Evolutionary conservation across 2,113 vertebrate genomes (phyloP), one percentile per base, ranked within the genome.

Genomic region (Lagopus leucura): DNA sequence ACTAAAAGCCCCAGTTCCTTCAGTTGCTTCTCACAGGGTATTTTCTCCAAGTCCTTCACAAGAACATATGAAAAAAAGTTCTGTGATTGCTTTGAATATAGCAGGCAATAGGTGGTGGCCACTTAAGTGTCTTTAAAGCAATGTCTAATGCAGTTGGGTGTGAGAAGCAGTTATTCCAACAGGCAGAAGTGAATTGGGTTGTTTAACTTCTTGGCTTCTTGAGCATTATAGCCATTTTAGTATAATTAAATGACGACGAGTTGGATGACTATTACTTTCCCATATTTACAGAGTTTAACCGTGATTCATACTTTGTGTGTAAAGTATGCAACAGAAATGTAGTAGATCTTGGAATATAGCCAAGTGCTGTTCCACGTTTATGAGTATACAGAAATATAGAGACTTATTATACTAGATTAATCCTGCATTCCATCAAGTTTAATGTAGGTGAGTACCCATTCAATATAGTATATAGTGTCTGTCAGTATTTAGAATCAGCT

Each of bases 221-320:
- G 92, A 94, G 57, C 71, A 80, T 92, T 92, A 54, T 79, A 84
- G 43, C 57, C 65, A 75, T 93, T 94, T 95, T 86, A 77, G 61
- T 76, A 58, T 95, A 93, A 96, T 92, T 91, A 91, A 90, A 88
- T 92, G 67, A 81, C 79, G 66, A 71, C 86, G 63, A 85, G 54
- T 42, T 93, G 79, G 38, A 84, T 96, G 81, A 94, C 73, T 95
- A n/a, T 95, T 95, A 87, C 61, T 88, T 90, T 70, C 58, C 22
- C 13, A 5, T 91, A 83, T 90, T 96, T 86, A 84, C 57, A 84
- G 36, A 81, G 28, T 58, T 73, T 92, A 93, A 86, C 84, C 66
- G 40, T 71, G 63, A 84, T 88, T 82, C 55, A 75, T 90, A n/a
- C 48, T 54, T 95, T 82, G 40, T 66, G 32, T 95, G 42, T 45